Conservation (phyloP, 2,113 vertebrate genomes). For the Phalacrocorax brasilianus region DNA sequence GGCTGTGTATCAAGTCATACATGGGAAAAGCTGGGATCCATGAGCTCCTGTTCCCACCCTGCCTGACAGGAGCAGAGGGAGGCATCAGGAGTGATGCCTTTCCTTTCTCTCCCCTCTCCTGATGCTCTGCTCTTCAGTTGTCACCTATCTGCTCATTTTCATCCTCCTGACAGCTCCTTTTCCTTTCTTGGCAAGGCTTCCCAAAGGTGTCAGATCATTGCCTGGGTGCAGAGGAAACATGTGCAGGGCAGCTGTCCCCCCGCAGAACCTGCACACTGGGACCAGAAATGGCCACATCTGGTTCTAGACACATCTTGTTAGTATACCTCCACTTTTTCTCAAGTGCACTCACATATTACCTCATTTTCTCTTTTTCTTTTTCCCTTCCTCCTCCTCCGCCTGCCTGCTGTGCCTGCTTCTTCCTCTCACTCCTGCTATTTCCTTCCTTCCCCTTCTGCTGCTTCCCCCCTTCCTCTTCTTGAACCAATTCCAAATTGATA, state of each 20-base stretch:
- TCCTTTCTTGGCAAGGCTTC: neutral
- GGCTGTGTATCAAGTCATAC: neutral
- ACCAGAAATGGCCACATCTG: neutral
- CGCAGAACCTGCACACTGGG: neutral
- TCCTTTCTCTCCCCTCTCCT: neutral
- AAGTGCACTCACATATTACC: neutral
- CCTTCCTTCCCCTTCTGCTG: neutral
- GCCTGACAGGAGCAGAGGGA: fast-evolving
- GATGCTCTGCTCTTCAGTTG: neutral
- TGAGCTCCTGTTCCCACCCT: neutral
- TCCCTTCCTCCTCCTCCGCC: neutral
- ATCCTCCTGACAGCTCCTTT: neutral
- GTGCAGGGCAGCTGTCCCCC: neutral
- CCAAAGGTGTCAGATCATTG: neutral
- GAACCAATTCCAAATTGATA: neutral
- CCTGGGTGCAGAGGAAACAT: neutral
- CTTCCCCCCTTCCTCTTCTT: neutral
- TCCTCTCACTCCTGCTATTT: constrained; percentile 5
- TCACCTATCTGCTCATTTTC: neutral
- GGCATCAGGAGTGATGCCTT: neutral
- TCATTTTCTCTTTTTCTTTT: neutral
- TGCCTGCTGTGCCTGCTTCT: neutral
- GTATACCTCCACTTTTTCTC: neutral
- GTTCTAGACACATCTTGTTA: neutral
- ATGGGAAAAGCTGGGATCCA: neutral